A percentile compares a stretch with the other conserved stretches of the same genome.
phyloP scores from a whole-genome alignment of 2,797 vertebrate species.

The Gadopsis marmoratus region DNA sequence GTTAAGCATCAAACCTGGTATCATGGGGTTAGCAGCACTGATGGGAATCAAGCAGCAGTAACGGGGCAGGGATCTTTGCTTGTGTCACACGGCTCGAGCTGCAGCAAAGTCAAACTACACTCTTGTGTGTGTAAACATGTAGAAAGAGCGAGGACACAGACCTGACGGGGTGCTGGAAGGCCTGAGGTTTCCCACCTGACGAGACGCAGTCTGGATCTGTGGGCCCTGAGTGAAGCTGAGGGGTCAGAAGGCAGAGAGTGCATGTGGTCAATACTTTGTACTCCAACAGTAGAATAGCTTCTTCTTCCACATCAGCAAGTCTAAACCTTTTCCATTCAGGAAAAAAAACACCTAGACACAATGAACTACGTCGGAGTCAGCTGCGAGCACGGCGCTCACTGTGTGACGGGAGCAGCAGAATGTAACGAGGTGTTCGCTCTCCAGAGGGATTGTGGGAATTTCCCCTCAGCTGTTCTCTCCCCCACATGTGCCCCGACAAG shows the following conservation, averaged over 20 bases:
- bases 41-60: neutral
- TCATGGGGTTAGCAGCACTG: too few relatives aligned
- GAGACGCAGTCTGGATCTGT: constrained; percentile 45
- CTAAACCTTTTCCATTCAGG: neutral
- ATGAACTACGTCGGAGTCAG: neutral
- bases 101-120: neutral
- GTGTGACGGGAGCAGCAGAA: neutral
- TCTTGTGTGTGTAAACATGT: neutral
- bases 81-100: neutral
- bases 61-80: neutral
- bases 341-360: neutral
- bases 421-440: neutral
- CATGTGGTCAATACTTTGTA: neutral
- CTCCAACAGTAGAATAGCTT: neutral
- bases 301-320: neutral
- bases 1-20: neutral
- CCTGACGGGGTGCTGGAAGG: constrained; percentile 90
- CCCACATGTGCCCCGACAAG: constrained; percentile 20
- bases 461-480: constrained; percentile 38
- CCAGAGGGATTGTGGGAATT: constrained; percentile 58
- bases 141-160: constrained; percentile 60
- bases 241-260: constrained; percentile 20
- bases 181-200: constrained; percentile 75
- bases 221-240: constrained; percentile 78
- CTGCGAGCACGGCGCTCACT: neutral